Conservation (phyloP, 2,888 invertebrate genomes). For the Chrysolina haemoptera region DNA sequence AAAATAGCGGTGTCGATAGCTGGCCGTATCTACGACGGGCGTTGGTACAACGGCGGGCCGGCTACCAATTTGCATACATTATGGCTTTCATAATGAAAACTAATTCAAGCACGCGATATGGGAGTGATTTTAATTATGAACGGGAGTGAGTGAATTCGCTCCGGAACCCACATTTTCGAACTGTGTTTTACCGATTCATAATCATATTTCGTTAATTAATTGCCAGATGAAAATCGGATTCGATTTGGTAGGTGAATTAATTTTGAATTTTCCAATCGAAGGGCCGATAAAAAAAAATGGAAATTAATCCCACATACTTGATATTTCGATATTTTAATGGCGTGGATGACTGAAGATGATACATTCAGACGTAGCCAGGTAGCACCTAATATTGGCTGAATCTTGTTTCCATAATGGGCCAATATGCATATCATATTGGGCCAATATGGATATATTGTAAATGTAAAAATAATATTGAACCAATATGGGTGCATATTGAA, state of each 20-base stretch:
- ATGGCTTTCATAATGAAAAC: constrained; percentile 43
- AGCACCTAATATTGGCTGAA: too few species aligned
- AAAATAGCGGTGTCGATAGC: constrained; percentile 25
- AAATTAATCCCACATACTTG: too few species aligned
- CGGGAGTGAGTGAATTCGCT: constrained; percentile 26
- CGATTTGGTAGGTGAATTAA: background rate
- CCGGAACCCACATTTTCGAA: constrained; percentile 22
- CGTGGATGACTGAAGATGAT: too few species aligned
- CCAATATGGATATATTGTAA: too few species aligned
- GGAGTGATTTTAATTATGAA: constrained; percentile 36
- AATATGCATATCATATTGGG: too few species aligned
- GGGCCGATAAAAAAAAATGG: background rate
- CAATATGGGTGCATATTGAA: too few species aligned
- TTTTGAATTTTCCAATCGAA: background rate
- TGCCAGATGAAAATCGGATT: constrained; percentile 1
- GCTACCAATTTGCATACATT: constrained; percentile 43
- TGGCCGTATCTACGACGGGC: constrained; percentile 17
- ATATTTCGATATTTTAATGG: too few species aligned
- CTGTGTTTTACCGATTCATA: constrained; percentile 18
- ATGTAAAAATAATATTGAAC: too few species aligned
- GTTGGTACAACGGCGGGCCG: constrained; percentile 1
- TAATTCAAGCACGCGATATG: constrained; percentile 40
- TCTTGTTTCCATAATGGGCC: too few species aligned
- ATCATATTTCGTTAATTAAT: constrained; percentile 18
- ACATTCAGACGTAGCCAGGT: too few species aligned